A percentile compares a stretch with the other conserved stretches of the same genome.
Conservation (phyloP, 2,888 invertebrate genomes). For the Macaria notata region DNA sequence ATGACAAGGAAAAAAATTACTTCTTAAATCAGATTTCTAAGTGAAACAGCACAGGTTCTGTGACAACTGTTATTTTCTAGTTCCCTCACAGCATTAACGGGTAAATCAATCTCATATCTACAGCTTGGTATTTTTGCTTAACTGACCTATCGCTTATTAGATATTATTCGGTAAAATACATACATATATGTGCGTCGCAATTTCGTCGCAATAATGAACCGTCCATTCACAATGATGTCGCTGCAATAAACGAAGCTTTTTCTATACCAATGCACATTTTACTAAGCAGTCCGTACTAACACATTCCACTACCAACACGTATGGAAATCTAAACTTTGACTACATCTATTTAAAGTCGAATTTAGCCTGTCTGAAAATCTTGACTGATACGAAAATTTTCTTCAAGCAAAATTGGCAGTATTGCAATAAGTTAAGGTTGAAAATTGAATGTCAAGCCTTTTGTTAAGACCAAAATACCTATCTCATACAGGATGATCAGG, state of each 20-base stretch:
- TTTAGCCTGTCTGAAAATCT: background rate
- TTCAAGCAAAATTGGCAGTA: background rate
- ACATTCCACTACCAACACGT: background rate
- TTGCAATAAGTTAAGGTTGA: background rate
- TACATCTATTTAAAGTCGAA: background rate
- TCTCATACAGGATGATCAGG: conserved; percentile 26
- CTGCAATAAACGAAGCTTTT: conserved; percentile 36
- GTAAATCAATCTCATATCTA: no score
- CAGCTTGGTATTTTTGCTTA: no score
- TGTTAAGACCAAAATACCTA: conserved; percentile 5
- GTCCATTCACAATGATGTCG: no score
- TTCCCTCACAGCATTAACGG: no score
- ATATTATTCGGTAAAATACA: no score
- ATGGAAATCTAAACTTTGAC: background rate
- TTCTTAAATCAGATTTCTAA: no score
- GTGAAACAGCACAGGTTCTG: no score
- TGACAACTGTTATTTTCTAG: no score
- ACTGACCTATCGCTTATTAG: no score
- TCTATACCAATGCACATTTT: conserved; percentile 76
- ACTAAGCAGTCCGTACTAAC: conserved; percentile 49
- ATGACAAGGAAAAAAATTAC: no score
- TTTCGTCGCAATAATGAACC: no score
- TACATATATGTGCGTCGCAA: no score
- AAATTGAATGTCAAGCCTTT: background rate
- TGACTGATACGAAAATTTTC: background rate